Percentiles rank a stretch among this genome's conserved stretches.
Evolutionary conservation across 2,113 vertebrate genomes (phyloP).

Genomic region (Lamprotornis superbus): DNA sequence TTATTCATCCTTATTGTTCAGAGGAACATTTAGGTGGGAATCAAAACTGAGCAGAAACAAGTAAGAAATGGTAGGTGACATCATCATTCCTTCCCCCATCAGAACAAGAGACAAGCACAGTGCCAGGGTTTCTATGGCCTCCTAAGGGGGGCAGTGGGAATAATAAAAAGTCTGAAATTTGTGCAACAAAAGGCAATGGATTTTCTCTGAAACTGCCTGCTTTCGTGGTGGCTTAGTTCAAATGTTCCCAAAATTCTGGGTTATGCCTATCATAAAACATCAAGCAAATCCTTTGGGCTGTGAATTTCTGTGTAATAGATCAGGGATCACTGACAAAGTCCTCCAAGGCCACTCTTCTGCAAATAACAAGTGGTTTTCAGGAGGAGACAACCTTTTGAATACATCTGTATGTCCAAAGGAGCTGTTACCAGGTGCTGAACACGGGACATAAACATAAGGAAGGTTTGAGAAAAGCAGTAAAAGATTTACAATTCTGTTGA

Average conservation of each 20-base stretch:
- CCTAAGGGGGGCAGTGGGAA: background rate
- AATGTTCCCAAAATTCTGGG: background rate
- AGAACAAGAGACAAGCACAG: background rate
- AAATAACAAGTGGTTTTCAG: constrained; percentile 28
- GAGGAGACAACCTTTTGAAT: background rate
- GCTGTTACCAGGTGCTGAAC: background rate
- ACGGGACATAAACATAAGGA: background rate
- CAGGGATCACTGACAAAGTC: background rate
- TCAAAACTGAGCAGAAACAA: background rate
- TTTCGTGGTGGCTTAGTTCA: background rate
- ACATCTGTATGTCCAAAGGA: background rate
- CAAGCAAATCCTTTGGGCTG: background rate
- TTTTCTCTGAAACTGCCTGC: background rate
- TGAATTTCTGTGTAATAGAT: background rate
- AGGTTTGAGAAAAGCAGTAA: background rate
- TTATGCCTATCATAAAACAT: background rate
- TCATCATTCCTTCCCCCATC: rapidly evolving
- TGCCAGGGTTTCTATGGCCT: background rate
- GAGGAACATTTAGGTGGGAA: background rate
- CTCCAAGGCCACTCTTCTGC: background rate
- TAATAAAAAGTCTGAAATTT: background rate
- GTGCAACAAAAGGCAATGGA: background rate
- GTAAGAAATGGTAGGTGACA: background rate
- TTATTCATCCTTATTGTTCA: background rate
- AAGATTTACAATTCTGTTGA: background rate